Percentiles rank a stretch among this genome's conserved stretches.
phyloP scores from a whole-genome alignment of 2,113 vertebrate genomes.

The Oryzias celebensis region DNA sequence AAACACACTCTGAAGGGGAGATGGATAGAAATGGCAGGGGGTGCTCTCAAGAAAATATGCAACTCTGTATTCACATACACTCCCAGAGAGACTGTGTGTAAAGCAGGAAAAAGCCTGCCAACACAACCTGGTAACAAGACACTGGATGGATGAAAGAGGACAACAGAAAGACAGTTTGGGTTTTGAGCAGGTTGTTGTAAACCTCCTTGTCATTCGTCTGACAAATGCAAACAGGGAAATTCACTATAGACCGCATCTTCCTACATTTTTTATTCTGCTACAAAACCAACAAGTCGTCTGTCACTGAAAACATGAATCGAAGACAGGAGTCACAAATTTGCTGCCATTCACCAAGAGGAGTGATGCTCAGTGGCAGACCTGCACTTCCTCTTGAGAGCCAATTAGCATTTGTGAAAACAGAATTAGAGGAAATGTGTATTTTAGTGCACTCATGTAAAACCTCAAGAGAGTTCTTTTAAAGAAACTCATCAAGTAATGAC shows the following conservation, averaged over 20 bases:
- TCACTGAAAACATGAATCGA: constrained; percentile 14
- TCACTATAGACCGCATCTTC: background rate
- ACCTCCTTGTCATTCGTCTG: constrained; percentile 42
- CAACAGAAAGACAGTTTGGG: constrained; percentile 42
- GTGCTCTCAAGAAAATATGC: constrained; percentile 40
- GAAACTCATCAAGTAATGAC: background rate
- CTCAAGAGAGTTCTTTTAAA: background rate
- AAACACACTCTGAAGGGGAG: constrained; percentile 30
- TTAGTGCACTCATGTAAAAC: background rate
- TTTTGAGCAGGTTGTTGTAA: constrained; percentile 32
- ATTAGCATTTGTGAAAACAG: constrained; percentile 7
- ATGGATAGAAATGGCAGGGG: constrained; percentile 28
- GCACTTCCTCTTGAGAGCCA: constrained; percentile 8
- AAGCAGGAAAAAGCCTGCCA: constrained; percentile 9
- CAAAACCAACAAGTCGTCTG: constrained; percentile 20
- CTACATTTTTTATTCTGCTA: constrained; percentile 28
- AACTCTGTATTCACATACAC: constrained; percentile 25
- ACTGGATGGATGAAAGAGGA: constrained; percentile 25
- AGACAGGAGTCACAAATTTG: constrained; percentile 4
- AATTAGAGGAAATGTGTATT: background rate
- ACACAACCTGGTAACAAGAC: constrained; percentile 4
- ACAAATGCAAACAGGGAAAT: constrained; percentile 19
- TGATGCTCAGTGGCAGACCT: constrained; percentile 5
- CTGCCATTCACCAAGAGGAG: constrained; percentile 10
- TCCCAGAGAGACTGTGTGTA: constrained; percentile 18